phyloP scores from a whole-genome alignment of 2,888 invertebrate genomes.

The Drosophila conformis region DNA sequence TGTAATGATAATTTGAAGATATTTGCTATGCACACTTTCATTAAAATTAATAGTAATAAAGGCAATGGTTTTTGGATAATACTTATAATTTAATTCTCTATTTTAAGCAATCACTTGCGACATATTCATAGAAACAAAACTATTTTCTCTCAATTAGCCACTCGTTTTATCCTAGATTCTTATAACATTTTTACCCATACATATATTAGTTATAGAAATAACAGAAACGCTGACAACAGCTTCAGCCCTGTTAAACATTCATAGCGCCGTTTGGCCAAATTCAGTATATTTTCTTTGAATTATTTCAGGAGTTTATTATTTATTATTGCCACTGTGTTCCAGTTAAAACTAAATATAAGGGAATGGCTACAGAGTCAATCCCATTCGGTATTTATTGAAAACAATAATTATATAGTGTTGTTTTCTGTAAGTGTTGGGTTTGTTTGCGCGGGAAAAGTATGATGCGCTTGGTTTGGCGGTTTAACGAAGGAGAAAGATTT shows the following conservation, averaged over 20 bases:
- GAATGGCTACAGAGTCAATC: not conserved
- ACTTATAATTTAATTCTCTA: constrained; percentile 52
- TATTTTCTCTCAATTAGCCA: not conserved
- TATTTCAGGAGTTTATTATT: not conserved
- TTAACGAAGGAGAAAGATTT: too few species aligned
- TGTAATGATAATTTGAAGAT: constrained; percentile 43
- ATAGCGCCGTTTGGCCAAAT: not conserved
- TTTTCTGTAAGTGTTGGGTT: not conserved
- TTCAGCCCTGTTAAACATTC: not conserved
- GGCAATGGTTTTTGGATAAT: constrained; percentile 64
- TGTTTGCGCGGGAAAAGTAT: too few species aligned
- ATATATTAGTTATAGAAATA: not conserved
- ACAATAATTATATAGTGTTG: not conserved
- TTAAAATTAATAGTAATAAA: constrained; percentile 39
- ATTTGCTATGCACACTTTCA: constrained; percentile 53
- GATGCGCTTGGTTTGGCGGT: too few species aligned
- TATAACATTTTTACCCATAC: too few species aligned
- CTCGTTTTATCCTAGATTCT: not conserved
- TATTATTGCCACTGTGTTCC: not conserved
- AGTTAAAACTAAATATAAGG: not conserved
- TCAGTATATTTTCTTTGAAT: not conserved
- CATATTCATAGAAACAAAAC: constrained; percentile 36
- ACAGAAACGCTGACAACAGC: not conserved
- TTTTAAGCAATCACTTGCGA: constrained; percentile 47
- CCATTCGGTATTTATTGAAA: not conserved